These are phyloP conservation scores for Salmo trutta DNA, from an alignment of 2,797 vertebrate species.

Conservation along the genomic window DNA sequence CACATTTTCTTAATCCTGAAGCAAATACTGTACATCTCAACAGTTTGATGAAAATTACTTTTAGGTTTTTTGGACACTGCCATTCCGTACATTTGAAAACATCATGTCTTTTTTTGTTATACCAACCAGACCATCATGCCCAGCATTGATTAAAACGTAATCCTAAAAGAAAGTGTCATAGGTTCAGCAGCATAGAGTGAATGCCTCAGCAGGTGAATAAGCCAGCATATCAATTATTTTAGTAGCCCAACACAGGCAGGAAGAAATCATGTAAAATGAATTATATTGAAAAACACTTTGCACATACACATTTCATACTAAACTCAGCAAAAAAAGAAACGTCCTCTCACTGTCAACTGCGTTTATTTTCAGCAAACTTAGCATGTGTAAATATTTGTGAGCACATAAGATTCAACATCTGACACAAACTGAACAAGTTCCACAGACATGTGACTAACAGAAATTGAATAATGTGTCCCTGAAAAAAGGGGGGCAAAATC, in stretches of 20 bases:
- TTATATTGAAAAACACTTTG: not conserved
- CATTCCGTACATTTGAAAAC: too few relatives aligned
- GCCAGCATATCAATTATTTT: not conserved
- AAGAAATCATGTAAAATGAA: not conserved
- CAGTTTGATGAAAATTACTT: not conserved
- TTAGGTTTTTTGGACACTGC: too few relatives aligned
- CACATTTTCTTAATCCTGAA: not conserved
- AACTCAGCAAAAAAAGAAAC: not conserved
- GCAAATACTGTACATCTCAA: not conserved
- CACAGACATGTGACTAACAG: too few relatives aligned
- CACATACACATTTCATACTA: not conserved
- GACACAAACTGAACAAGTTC: too few relatives aligned
- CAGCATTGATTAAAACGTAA: not conserved
- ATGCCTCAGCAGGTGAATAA: not conserved
- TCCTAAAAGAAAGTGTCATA: not conserved
- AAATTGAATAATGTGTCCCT: too few relatives aligned
- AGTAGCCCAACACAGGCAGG: not conserved
- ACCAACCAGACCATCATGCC: not conserved
- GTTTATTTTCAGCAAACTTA: too few relatives aligned
- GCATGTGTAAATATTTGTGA: too few relatives aligned
- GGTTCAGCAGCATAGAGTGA: not conserved
- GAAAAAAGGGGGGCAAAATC: too few relatives aligned
- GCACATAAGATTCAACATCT: too few relatives aligned
- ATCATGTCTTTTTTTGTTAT: not conserved
- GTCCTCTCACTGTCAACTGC: too few relatives aligned